Evolutionary conservation across 1,140 invertebrate genomes (phyloP).

Genomic region (Drosophila melanica): DNA sequence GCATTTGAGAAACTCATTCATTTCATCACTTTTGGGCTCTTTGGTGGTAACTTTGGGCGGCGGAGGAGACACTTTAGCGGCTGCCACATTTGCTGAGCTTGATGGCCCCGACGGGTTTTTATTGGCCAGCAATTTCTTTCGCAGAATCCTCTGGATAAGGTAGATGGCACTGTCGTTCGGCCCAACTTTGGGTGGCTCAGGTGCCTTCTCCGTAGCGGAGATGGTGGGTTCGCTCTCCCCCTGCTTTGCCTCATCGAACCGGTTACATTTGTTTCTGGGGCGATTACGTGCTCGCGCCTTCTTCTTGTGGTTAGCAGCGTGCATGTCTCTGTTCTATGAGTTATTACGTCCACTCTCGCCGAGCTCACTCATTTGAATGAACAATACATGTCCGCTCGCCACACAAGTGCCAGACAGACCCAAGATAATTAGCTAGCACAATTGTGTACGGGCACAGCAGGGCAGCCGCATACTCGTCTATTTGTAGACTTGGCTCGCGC

Average conservation of each 20-base stretch:
- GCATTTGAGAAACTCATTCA: slow-evolving; percentile 53
- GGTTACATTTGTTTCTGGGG: slow-evolving; percentile 74
- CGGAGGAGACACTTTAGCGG: neutral
- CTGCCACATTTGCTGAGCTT: neutral
- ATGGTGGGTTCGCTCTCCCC: neutral
- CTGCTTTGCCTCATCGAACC: slow-evolving; percentile 5
- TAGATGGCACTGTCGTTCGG: slow-evolving; percentile 38
- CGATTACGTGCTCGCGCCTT: slow-evolving; percentile 72
- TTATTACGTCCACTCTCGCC: slow-evolving; percentile 13
- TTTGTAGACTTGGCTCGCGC: slow-evolving; percentile 62
- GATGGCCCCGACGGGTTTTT: neutral
- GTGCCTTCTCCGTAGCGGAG: neutral
- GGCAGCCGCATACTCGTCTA: slow-evolving; percentile 46
- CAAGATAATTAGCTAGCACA: slow-evolving; percentile 60
- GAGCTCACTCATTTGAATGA: slow-evolving; percentile 56
- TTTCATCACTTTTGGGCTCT: slow-evolving; percentile 26
- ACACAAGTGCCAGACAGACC: slow-evolving; percentile 23
- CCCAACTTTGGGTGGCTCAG: neutral
- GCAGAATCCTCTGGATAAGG: slow-evolving; percentile 59
- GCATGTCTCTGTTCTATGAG: slow-evolving; percentile 19
- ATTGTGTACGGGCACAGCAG: slow-evolving; percentile 44
- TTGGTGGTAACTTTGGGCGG: neutral
- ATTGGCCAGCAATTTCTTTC: slow-evolving; percentile 62
- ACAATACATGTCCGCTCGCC: slow-evolving; percentile 51
- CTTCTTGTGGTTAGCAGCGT: slow-evolving; percentile 54